Evolutionary conservation across 2,113 vertebrate genomes (phyloP), one percentile per base, ranked within the genome.

Genomic region (Leuciscus idus): DNA sequence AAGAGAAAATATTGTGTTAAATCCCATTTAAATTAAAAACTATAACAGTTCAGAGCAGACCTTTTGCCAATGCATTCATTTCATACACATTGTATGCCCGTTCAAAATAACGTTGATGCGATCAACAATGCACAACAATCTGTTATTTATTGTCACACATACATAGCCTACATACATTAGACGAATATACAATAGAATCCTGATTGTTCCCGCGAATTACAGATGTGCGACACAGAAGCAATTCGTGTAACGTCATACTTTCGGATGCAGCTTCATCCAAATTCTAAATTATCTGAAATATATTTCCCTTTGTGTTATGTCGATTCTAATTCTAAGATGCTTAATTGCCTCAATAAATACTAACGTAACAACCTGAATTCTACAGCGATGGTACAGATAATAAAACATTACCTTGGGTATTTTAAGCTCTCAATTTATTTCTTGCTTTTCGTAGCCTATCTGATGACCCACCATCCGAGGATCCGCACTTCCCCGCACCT

Each of bases 401-500:
- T 23, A 75, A 85, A 82, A 78, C 8, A 21, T 87, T 89, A 87
- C 88, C 88, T 89, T 62, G 9, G 55, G 52, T 62, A 61, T 82
- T 87, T 76, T 82, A 85, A 57, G 70, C n/a, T 78, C 43, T 85
- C 23, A 79, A 64, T 64, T n/a, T 74, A 30, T 73, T 89, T 87
- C 83, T 85, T 73, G 61, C 61, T 78, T 85, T 85, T 64, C 66
- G 80, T 64, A 59, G 43, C 2, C 62, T 68, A 68, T 55, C 52
- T 84, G 76, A 55, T 62, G 74, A 79, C 85, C 86, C 88, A 80
- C 62, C 88, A 87, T 86, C 86, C 81, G 68, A 50, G 39, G 73
- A 83, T 43, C 75, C 74, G 81, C 78, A 72, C 55, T 82, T 81
- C 88, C 80, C 83, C 62, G 72, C 83, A 85, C 78, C 78, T 79